These are phyloP conservation scores for Noctua fimbriata DNA, from an alignment of 2,888 invertebrate genomes.

Conservation along the genomic window DNA sequence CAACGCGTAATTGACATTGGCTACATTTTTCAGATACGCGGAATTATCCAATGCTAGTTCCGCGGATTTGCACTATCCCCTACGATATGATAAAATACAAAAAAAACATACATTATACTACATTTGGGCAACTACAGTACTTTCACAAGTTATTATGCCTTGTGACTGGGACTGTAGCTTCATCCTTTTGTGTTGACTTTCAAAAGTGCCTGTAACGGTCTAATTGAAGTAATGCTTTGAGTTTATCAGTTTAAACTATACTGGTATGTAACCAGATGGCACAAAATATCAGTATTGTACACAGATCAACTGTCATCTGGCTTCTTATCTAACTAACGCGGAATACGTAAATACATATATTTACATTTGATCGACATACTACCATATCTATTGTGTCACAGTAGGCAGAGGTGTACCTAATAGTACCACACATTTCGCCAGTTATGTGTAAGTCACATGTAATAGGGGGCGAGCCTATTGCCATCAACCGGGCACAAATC, in stretches of 20 bases:
- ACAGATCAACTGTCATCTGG: conserved; percentile 11
- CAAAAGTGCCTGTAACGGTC: background rate
- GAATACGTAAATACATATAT: background rate
- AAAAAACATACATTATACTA: background rate
- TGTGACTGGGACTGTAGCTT: background rate
- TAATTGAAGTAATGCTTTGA: background rate
- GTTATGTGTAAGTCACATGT: too few species aligned
- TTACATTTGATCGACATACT: background rate
- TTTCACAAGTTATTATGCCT: background rate
- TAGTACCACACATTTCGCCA: too few species aligned
- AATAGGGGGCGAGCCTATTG: too few species aligned
- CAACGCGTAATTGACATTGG: too few species aligned
- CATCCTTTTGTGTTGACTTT: background rate
- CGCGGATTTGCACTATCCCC: too few species aligned
- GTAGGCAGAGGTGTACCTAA: background rate
- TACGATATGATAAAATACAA: too few species aligned
- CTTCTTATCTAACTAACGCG: background rate
- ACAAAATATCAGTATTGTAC: background rate
- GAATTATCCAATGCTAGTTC: too few species aligned
- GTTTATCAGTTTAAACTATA: background rate
- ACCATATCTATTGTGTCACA: background rate
- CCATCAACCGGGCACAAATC: too few species aligned
- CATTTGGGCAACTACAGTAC: background rate
- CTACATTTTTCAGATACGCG: too few species aligned
- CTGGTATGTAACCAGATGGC: conserved; percentile 9